Evolutionary conservation across 2,888 invertebrate genomes (phyloP), one percentile per base, ranked within the genome.

Genomic region (Campoplex capitator): DNA sequence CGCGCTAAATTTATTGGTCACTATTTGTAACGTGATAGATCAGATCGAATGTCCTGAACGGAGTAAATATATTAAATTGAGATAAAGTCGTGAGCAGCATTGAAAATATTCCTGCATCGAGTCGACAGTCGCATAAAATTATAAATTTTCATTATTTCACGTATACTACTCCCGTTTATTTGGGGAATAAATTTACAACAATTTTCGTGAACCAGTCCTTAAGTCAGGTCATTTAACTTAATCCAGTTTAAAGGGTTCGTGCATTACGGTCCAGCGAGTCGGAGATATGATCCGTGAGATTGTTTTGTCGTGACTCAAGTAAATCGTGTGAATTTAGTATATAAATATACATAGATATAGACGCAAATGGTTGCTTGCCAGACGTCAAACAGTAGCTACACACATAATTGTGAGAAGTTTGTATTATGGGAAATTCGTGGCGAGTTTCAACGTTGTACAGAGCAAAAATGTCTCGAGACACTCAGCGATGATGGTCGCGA

Each of bases 361-460:
- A 38, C 38, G 1, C 38, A 4, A 70, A 68, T 23, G 32, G 73
- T 54, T 51, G 62, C 45, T n/a, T 78, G 54, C 45, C 45, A 54
- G 73, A 58, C 73, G 78, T 65, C 71, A 83, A 83, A 78, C 83
- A 77, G 83, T 71, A 73, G 77, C 42, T 83, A 83, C 42, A 56
- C 42, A 71, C 68, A 54, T 80, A 80, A 84, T 84, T 70, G 80
- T 84, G 84, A 70, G 84, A 84, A 84, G 71, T 84, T 84, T 76
- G 67, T 48, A 68, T 76, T 76, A 80, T 71, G 84, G 80, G 75
- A 80, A 80, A 54, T 70, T 84, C 80, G 65, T 80, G 76, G 65
- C 67, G 68, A 56, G 48, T 38, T 42, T 45, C 42, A 28, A 42
- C 56, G 58, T 68, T 58, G 6, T 6, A 68, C 18, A 58, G 28